Conservation (phyloP, 2,113 vertebrate species). For the Pedionomus torquatus region DNA sequence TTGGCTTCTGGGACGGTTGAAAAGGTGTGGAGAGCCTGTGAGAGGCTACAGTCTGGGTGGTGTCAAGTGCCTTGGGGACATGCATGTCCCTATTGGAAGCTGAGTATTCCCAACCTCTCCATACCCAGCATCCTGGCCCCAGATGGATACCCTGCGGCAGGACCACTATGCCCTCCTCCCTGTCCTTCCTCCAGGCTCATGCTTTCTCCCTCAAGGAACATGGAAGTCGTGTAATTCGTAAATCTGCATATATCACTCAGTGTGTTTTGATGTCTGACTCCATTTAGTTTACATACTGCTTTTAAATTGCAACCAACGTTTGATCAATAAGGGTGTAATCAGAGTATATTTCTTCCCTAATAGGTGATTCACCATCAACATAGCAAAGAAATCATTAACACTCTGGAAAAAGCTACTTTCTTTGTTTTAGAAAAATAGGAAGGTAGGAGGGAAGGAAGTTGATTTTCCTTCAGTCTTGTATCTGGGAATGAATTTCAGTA, state of each 20-base stretch:
- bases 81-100: rapidly evolving
- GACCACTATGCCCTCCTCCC: neutral
- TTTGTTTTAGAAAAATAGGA: neutral
- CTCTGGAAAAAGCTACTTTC: neutral
- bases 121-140: neutral
- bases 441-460: neutral
- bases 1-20: neutral
- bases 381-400: neutral
- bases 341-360: neutral
- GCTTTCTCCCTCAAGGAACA: rapidly evolving
- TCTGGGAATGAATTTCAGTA: neutral
- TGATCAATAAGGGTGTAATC: neutral
- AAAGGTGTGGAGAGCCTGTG: neutral
- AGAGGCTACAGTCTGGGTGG: rapidly evolving
- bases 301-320: neutral
- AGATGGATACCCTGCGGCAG: rapidly evolving
- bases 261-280: neutral
- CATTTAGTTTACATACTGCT: neutral
- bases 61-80: too few relatives aligned
- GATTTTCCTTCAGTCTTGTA: neutral
- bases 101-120: neutral
- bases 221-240: rapidly evolving
- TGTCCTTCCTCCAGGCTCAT: neutral
- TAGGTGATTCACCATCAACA: neutral
- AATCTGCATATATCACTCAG: neutral